Evolutionary conservation across 2,797 vertebrate species (phyloP), one percentile per base, ranked within the genome.

Genomic region (Artibeus lituratus): DNA sequence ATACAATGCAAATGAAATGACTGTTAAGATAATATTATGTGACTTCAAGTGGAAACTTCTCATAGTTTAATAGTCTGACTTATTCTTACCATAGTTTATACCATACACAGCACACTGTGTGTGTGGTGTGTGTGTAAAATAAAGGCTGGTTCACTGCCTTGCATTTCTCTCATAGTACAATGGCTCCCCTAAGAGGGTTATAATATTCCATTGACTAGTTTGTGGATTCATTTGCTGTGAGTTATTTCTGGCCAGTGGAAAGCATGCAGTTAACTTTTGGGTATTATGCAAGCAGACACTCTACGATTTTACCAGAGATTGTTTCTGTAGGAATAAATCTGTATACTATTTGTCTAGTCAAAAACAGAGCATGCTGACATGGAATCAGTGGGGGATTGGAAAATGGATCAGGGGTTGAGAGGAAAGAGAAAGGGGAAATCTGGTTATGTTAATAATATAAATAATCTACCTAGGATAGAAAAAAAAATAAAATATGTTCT

Each of bases 281-380:
- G 94, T 98, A 97, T 98, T 97, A 97, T 97, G 98, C 97, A 98
- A 98, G 97, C 95, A 98, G 97, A 97, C 93, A 94, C 97, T 97
- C 96, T 97, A 97, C 90, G 96, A 98, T 98, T 98, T 98, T 98
- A 98, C 97, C 98, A 98, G 97, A 98, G 92, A 96, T 97, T 97
- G 97, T 97, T 98, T 98, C 97, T 98, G 92, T 96, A 98, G 97
- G 93, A 98, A 95, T 98, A 97, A 98, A 98, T 97, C 97, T 98
- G 96, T 97, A 83, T 97, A 98, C 97, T 98, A 97, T 98, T 98
- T 98, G 91, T 94, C 94, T 98, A 87, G 89, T 96, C 69, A 87
- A 92, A 92, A 95, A 62, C 87, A 96, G 57, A 76, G 57, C n/a
- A 81, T 22, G 70, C 70, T 87, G 70, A 80, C 37, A 74, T 91